Evolutionary conservation across 2,888 invertebrate species (phyloP).

Genomic region (Tortricodes alternella): DNA sequence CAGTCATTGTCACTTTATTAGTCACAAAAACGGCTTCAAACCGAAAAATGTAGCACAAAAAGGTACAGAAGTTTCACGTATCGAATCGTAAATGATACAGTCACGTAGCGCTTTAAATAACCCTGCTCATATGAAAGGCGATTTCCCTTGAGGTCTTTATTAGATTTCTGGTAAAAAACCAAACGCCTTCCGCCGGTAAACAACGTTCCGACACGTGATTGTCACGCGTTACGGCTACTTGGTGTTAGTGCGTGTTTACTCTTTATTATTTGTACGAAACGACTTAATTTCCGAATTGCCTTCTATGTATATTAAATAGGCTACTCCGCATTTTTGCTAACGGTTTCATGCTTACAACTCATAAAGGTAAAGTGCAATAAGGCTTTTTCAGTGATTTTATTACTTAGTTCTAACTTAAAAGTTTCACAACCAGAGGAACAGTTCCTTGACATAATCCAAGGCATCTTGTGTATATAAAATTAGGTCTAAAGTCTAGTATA

Average conservation of each 20-base stretch:
- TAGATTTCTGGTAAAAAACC: slow-evolving; percentile 8
- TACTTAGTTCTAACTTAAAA: neutral
- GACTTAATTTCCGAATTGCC: neutral
- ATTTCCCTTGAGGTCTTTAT: slow-evolving; percentile 23
- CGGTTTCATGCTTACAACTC: no score
- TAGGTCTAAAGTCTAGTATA: slow-evolving; percentile 2
- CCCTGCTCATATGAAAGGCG: slow-evolving; percentile 7
- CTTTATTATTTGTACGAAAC: neutral
- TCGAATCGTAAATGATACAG: slow-evolving; percentile 11
- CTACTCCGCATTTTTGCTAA: no score
- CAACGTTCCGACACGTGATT: neutral
- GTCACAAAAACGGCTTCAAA: neutral
- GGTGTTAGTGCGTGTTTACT: neutral
- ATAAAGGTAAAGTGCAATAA: slow-evolving; percentile 8
- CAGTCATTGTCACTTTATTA: neutral
- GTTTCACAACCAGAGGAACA: neutral
- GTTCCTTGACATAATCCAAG: neutral
- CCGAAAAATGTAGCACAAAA: neutral
- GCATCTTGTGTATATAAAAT: neutral
- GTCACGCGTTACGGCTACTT: neutral
- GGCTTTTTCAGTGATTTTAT: neutral
- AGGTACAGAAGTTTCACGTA: slow-evolving; percentile 1
- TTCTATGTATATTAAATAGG: neutral
- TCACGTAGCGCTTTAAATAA: slow-evolving; percentile 16
- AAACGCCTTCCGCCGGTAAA: neutral